These are phyloP conservation scores for Ctenicera cuprea DNA, from an alignment of 2,888 invertebrate species.

Conservation along the genomic window DNA sequence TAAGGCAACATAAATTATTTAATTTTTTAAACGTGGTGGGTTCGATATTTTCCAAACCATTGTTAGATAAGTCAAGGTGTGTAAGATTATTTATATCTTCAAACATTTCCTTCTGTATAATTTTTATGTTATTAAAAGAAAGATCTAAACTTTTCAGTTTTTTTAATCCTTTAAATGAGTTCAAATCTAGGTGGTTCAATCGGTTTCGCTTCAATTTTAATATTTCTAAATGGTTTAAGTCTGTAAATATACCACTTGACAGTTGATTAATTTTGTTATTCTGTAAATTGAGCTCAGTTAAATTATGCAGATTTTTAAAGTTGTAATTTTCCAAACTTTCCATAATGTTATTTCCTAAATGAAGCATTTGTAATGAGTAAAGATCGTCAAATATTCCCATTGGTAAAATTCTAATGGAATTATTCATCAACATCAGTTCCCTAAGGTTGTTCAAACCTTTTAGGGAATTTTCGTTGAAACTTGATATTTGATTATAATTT, in stretches of 20 bases:
- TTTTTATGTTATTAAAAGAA: conserved; percentile 46
- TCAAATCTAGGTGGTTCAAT: conserved; percentile 45
- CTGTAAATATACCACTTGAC: conserved; percentile 45
- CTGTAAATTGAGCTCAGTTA: conserved; percentile 49
- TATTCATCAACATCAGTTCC: conserved; percentile 26
- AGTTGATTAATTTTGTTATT: conserved; percentile 51
- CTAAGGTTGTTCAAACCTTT: conserved; percentile 38
- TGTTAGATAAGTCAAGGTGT: conserved; percentile 24
- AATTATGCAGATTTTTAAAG: conserved; percentile 46
- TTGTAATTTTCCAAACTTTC: conserved; percentile 42
- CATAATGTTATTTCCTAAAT: conserved; percentile 43
- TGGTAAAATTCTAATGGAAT: conserved; percentile 34
- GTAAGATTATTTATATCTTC: conserved; percentile 22
- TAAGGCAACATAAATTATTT: neutral
- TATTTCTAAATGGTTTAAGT: conserved; percentile 47
- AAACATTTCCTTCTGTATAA: conserved; percentile 46
- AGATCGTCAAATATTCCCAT: conserved; percentile 37
- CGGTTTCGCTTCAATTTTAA: conserved; percentile 50
- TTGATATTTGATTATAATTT: conserved; percentile 41
- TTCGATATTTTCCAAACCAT: conserved; percentile 2
- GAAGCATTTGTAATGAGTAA: conserved; percentile 29
- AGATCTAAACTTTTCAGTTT: conserved; percentile 48
- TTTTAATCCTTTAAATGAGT: conserved; percentile 49
- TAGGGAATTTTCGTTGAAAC: conserved; percentile 36
- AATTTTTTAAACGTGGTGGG: conserved; percentile 6